Percentiles rank a stretch among this genome's conserved stretches.
Conservation (phyloP, 2,797 vertebrate genomes). For the Manis javanica region DNA sequence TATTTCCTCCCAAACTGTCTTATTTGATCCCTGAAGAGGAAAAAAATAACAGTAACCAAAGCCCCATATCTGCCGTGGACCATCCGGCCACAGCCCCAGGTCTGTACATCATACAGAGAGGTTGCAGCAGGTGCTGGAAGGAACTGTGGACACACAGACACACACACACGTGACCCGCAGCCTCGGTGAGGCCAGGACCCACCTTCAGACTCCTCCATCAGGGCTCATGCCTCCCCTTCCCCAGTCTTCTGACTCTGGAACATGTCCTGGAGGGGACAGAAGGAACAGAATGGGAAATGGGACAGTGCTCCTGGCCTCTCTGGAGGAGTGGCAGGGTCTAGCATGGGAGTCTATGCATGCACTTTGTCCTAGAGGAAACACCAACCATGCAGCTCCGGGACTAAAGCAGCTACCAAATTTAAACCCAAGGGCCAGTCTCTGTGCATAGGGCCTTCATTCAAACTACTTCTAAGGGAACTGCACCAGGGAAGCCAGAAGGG, state of each 20-base stretch:
- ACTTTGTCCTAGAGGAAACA: not conserved
- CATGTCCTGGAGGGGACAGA: not conserved
- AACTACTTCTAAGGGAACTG: conserved; percentile 61
- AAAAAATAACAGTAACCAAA: not conserved
- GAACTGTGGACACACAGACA: not conserved
- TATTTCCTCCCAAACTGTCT: not conserved
- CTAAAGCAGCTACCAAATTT: not conserved
- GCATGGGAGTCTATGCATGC: not conserved
- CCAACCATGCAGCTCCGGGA: not conserved
- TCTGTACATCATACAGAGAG: not conserved
- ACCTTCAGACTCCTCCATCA: not conserved
- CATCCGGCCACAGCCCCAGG: not conserved
- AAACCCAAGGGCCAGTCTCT: conserved; percentile 69
- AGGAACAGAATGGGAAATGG: not conserved
- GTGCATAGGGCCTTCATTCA: conserved; percentile 56
- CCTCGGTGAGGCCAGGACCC: not conserved
- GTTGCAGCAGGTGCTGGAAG: not conserved
- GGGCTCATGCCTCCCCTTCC: not conserved
- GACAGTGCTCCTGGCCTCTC: not conserved
- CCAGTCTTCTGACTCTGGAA: not conserved
- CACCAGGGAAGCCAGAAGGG: not conserved
- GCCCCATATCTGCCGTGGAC: not conserved
- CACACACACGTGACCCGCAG: accelerated
- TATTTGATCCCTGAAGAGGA: not conserved
- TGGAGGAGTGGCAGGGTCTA: not conserved